Base-by-base conservation (phyloP, 2,797 vertebrate genomes). In the Sebastes steindachneri region DNA sequence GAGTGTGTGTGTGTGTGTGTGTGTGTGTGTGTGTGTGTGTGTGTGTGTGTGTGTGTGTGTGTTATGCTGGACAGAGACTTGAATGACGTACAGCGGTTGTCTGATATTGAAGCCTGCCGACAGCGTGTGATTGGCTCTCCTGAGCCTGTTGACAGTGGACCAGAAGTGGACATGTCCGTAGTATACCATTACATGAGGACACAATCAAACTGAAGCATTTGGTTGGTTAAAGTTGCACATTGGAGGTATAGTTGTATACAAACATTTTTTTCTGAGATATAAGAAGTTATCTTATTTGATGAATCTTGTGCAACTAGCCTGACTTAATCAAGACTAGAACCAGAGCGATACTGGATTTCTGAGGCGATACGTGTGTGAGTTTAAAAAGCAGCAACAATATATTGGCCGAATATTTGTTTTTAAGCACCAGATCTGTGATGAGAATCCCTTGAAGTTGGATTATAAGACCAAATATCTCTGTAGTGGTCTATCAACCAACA, bases 181-280 rank as follows among this genome's bases (percentile, higher is more conserved):
- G 72, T 33, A 4, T 31, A 66, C 25, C 82, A 90, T 95, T 90
- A 90, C 90, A 75, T 91, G 86, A 88, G 88, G 69, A 85, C 86
- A 79, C 91, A 86, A 91, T 92, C 94, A 83, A 73, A 86, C 85
- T 45, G n/a, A 85, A 79, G 91, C 92, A 93, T 95, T 93, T 87
- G 86, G 85, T 92, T 90, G 80, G 89, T 77, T 93, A 92, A 89
- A 89, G 93, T 92, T 94, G 92, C 81, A 83, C 63, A 63, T 53
- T 73, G 73, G 73, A 75, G 57, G 12, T 70, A 11, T 1, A 33
- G 79, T 76, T 83, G 65, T 33, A 33, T 58, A 51, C 64, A 84
- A 86, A 77, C 60, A 54, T 9, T 71, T 83, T 81, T 37, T 62
- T 26, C 31, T 59, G 55, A 64, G 41, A 10, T 63, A 33, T 33